A percentile compares a stretch with the other conserved stretches of the same genome.
Conservation (phyloP, 1,140 invertebrate genomes). For the Procambarus clarkii region DNA sequence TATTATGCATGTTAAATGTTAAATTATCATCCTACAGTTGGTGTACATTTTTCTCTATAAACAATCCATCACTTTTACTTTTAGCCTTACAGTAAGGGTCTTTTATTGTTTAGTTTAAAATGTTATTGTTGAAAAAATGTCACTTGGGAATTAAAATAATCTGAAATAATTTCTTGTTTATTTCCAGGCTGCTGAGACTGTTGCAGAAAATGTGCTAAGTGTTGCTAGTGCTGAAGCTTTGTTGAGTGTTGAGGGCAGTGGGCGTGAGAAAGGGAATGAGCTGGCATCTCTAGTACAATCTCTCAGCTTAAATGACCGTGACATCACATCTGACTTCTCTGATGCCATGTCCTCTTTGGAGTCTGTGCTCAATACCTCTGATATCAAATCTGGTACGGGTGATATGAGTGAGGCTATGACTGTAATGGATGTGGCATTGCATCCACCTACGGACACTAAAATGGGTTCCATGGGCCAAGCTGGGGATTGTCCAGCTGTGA, state of each 20-base stretch:
- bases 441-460: conserved; percentile 42
- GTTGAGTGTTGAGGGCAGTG: conserved; percentile 75
- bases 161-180: conserved; percentile 46
- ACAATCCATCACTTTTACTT: no score
- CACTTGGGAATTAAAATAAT: neutral
- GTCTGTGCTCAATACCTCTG: conserved; percentile 65
- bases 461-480: conserved; percentile 34
- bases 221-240: conserved; percentile 88
- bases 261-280: conserved; percentile 61
- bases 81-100: no score
- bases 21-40: no score
- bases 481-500: conserved; percentile 56
- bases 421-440: conserved; percentile 71
- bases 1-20: no score
- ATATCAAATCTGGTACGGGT: conserved; percentile 67
- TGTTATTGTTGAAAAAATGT: no score
- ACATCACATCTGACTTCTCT: conserved; percentile 71
- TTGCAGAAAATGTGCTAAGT: conserved; percentile 90
- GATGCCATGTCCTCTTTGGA: conserved; percentile 68
- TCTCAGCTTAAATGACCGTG: conserved; percentile 65
- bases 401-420: conserved; percentile 70
- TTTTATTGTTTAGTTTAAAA: no score
- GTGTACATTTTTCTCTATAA: no score
- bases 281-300: conserved; percentile 68
- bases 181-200: conserved; percentile 89